These are phyloP conservation scores for Matsumyia berberina DNA, from an alignment of 2,888 invertebrate species.

Conservation along the genomic window DNA sequence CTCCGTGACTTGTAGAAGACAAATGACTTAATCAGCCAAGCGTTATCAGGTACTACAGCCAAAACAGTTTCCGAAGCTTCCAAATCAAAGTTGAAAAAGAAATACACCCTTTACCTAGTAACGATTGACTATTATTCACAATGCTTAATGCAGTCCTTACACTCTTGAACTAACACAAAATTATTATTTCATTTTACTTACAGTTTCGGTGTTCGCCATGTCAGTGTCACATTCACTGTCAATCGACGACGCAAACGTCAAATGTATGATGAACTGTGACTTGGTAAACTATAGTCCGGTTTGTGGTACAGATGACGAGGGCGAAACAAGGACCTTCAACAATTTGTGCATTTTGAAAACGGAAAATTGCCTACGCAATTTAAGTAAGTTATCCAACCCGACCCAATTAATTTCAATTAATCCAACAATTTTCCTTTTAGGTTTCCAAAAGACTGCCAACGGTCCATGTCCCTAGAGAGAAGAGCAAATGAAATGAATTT, in stretches of 20 bases:
- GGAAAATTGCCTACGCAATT: constrained; percentile 82
- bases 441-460: constrained; percentile 83
- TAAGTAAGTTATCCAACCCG: constrained; percentile 78
- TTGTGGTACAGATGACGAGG: constrained; percentile 83
- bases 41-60: no score
- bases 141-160: no score
- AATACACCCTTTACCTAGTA: no score
- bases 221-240: constrained; percentile 81
- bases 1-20: no score
- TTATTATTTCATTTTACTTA: constrained; percentile 70
- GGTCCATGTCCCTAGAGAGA: constrained; percentile 86
- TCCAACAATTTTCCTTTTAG: constrained; percentile 77
- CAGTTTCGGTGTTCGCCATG: constrained; percentile 81
- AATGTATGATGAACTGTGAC: constrained; percentile 82
- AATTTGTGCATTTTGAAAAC: constrained; percentile 83
- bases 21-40: no score
- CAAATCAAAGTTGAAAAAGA: no score
- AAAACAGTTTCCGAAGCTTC: no score
- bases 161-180: neutral
- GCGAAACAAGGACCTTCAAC: constrained; percentile 82
- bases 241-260: constrained; percentile 81
- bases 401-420: neutral
- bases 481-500: constrained; percentile 85
- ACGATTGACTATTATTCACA: no score
- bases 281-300: constrained; percentile 79